phyloP scores from a whole-genome alignment of 2,797 vertebrate genomes.

The Parauchenoglanis ngamensis region DNA sequence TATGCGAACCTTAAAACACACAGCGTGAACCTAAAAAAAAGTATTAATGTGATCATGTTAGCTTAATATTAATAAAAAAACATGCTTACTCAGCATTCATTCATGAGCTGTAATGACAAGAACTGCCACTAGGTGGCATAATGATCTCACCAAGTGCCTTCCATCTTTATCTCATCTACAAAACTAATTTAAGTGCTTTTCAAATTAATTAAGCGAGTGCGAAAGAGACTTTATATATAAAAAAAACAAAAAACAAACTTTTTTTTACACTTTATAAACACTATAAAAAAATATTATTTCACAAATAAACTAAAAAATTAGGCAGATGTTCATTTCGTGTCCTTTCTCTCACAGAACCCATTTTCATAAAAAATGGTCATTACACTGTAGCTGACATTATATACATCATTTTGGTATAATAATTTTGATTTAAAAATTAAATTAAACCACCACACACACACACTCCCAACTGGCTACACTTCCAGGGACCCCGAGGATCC shows the following conservation, averaged over 20 bases:
- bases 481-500: no score
- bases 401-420: neutral
- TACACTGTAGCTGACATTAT: neutral
- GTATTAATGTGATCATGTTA: neutral
- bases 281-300: neutral
- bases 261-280: no score
- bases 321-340: neutral
- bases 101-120: constrained; percentile 46
- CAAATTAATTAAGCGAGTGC: no score
- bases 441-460: no score
- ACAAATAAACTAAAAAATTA: neutral
- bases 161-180: neutral
- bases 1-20: neutral
- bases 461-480: no score
- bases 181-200: neutral
- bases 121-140: constrained; percentile 66
- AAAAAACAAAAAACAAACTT: no score
- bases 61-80: neutral
- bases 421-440: no score
- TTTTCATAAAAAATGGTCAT: neutral
- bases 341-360: neutral
- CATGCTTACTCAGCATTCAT: neutral
- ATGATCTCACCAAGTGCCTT: constrained; percentile 10
- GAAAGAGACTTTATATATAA: neutral
- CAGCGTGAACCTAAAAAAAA: neutral